phyloP scores from a whole-genome alignment of 2,888 invertebrate genomes.

The Plebejus melissa region DNA sequence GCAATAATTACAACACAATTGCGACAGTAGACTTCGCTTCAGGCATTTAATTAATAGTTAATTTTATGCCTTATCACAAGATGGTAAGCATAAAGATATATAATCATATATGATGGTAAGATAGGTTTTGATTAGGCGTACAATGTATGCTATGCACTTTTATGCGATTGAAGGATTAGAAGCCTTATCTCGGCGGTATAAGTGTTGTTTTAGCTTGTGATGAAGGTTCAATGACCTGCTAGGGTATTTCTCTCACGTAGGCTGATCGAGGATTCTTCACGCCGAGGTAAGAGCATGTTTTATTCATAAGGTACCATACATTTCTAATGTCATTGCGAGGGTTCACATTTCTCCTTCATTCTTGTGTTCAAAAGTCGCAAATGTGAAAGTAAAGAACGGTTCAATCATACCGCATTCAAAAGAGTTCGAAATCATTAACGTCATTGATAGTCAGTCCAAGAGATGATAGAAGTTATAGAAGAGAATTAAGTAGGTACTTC shows the following conservation, averaged over 20 bases:
- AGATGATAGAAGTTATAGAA: background rate
- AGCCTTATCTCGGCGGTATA: background rate
- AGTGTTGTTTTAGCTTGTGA: background rate
- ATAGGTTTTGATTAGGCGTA: constrained; percentile 14
- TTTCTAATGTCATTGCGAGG: constrained; percentile 25
- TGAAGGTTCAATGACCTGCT: constrained; percentile 21
- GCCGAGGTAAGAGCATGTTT: constrained; percentile 18
- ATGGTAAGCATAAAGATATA: background rate
- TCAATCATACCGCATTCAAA: background rate
- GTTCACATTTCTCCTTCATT: constrained; percentile 24
- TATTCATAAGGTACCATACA: constrained; percentile 22
- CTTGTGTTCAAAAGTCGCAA: background rate
- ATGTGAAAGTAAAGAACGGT: constrained; percentile 9
- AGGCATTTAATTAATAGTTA: background rate
- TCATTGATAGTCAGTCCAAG: background rate
- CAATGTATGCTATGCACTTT: background rate
- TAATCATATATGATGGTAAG: background rate
- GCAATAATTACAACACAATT: background rate
- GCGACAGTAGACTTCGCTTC: constrained; percentile 3
- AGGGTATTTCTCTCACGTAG: constrained; percentile 25
- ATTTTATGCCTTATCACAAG: constrained; percentile 16
- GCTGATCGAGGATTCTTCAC: constrained; percentile 22
- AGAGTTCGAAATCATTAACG: background rate
- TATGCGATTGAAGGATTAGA: background rate
- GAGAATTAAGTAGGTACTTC: background rate